Evolutionary conservation across 2,113 vertebrate species (phyloP).

Genomic region (Oryzias curvinotus): DNA sequence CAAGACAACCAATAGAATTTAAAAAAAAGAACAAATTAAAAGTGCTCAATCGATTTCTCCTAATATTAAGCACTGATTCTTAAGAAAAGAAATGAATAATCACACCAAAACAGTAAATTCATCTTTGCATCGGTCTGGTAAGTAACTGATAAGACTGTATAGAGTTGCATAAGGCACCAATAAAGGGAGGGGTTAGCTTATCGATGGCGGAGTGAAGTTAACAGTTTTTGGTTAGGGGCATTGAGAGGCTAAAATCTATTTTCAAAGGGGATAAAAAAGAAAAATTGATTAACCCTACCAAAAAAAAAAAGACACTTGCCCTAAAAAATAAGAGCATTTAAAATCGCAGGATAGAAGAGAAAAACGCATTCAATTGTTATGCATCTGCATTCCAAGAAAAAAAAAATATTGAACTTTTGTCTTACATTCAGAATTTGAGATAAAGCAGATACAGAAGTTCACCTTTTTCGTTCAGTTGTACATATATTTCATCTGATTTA

Average conservation of each 20-base stretch:
- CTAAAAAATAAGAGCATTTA: conserved; percentile 33
- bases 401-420: conserved; percentile 50
- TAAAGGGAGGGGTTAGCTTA: conserved; percentile 82
- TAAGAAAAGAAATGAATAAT: conserved; percentile 8
- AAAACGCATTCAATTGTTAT: conserved; percentile 32
- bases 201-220: conserved; percentile 64
- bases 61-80: conserved; percentile 12
- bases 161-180: conserved; percentile 89
- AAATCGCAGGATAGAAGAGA: conserved; percentile 11
- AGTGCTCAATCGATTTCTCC: not conserved
- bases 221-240: not conserved
- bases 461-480: not conserved
- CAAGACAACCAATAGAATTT: conserved; percentile 76
- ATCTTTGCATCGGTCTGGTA: conserved; percentile 29
- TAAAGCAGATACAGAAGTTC: conserved; percentile 14
- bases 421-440: conserved; percentile 20
- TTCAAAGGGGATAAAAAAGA: not conserved
- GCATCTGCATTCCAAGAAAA: conserved; percentile 33
- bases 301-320: conserved; percentile 19
- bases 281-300: not conserved
- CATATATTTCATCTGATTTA: conserved; percentile 19
- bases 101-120: conserved; percentile 28
- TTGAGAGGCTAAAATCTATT: conserved; percentile 1
- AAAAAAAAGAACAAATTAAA: conserved; percentile 42
- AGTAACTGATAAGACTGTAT: conserved; percentile 44